A percentile compares a stretch with the other conserved stretches of the same genome.
Evolutionary conservation across 2,113 vertebrate species (phyloP).

Genomic region (Hyperoodon ampullatus): DNA sequence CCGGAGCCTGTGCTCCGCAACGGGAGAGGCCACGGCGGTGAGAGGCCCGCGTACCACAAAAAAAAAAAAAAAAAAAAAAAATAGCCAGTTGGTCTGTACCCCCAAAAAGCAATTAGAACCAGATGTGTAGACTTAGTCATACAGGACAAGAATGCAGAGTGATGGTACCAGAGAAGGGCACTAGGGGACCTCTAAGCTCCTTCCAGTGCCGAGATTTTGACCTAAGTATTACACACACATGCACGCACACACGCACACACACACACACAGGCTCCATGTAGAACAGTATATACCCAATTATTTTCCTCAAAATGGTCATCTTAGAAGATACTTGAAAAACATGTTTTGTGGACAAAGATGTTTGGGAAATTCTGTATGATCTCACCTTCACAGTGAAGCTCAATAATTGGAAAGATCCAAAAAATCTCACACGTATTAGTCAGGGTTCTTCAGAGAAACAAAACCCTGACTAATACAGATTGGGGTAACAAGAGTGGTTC

Average conservation of each 20-base stretch:
- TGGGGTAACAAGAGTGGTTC: background rate
- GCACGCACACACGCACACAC: background rate
- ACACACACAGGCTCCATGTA: background rate
- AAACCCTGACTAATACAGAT: background rate
- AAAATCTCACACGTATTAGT: background rate
- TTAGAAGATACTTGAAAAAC: slow-evolving; percentile 44
- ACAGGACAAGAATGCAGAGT: background rate
- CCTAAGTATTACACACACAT: background rate
- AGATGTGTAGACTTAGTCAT: background rate
- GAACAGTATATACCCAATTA: background rate
- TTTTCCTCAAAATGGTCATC: background rate
- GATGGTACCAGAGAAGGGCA: background rate
- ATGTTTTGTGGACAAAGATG: background rate
- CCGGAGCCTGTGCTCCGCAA: no score
- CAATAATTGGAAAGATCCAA: background rate
- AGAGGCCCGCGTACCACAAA: no score
- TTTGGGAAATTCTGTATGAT: background rate
- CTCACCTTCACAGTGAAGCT: background rate
- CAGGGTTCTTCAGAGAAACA: background rate
- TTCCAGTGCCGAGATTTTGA: background rate
- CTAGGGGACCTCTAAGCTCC: background rate
- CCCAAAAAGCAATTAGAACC: background rate
- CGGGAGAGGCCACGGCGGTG: no score
- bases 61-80: no score
- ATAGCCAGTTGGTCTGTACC: background rate